These are phyloP conservation scores for Rhynchopsitta pachyrhyncha DNA, from an alignment of 2,113 vertebrate species.

Conservation along the genomic window DNA sequence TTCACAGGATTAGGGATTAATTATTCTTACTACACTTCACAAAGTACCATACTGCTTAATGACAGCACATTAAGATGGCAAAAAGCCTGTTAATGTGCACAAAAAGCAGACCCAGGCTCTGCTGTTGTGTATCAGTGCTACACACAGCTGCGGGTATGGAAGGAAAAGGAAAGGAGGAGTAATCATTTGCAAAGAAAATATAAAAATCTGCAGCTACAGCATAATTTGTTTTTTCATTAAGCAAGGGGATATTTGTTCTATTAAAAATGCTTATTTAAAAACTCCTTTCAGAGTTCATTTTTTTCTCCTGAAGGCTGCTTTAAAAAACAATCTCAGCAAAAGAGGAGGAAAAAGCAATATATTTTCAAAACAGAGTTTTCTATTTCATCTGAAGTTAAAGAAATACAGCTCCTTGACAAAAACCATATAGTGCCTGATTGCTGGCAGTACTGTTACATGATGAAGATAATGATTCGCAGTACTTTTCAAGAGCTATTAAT, in stretches of 20 bases:
- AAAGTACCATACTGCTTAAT: not conserved
- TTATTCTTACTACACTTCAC: not conserved
- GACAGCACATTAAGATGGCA: not conserved
- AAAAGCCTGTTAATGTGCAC: not conserved
- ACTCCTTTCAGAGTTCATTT: not conserved
- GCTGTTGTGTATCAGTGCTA: not conserved
- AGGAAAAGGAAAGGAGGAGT: not conserved
- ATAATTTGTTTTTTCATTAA: slow-evolving; percentile 44
- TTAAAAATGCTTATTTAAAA: slow-evolving; percentile 56
- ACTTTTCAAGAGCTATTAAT: slow-evolving; percentile 12
- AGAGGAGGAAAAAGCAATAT: not conserved
- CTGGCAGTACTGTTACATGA: not conserved
- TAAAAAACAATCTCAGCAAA: not conserved
- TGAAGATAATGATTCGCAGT: not conserved
- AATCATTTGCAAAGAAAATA: not conserved
- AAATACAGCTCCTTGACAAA: not conserved
- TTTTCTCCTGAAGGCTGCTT: not conserved
- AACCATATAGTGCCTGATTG: not conserved
- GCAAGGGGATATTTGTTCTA: slow-evolving; percentile 29
- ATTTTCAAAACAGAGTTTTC: not conserved
- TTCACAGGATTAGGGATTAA: not conserved
- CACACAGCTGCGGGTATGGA: not conserved
- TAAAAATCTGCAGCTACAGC: not conserved
- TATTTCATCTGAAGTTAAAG: not conserved
- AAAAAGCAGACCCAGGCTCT: not conserved